A percentile compares a stretch with the other conserved stretches of the same genome.
These are phyloP conservation scores for Telenomus remus DNA, from an alignment of 1,140 invertebrate genomes.

Conservation along the genomic window DNA sequence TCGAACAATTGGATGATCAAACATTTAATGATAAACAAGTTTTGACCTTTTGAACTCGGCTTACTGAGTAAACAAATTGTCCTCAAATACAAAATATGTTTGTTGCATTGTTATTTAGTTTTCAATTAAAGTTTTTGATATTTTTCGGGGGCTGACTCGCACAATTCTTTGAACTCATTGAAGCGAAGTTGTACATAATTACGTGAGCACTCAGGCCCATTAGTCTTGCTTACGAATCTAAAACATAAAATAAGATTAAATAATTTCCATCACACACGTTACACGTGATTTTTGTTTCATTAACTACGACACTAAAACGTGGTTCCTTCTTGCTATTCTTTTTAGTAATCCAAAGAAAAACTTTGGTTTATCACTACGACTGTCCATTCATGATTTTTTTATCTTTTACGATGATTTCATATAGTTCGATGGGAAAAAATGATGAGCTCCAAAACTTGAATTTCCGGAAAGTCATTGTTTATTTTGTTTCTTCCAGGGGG, in stretches of 20 bases:
- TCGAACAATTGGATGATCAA: too few species aligned
- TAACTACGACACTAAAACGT: constrained; percentile 26
- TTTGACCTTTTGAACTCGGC: too few species aligned
- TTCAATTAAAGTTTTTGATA: too few species aligned
- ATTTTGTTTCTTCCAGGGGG: too few species aligned
- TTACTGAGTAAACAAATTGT: too few species aligned
- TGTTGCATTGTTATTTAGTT: too few species aligned
- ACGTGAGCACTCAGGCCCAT: constrained; percentile 12
- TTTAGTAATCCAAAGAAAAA: constrained; percentile 10
- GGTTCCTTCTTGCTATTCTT: constrained; percentile 12
- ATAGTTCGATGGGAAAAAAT: too few species aligned
- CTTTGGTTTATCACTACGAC: constrained; percentile 11
- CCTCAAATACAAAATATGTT: too few species aligned
- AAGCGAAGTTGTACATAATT: constrained; percentile 30
- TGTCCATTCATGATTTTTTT: constrained; percentile 27
- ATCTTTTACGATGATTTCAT: not conserved
- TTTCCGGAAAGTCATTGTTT: too few species aligned
- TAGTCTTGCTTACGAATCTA: constrained; percentile 20
- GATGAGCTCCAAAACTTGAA: too few species aligned
- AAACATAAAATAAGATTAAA: constrained; percentile 46
- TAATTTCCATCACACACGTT: constrained; percentile 34
- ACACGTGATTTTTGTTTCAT: constrained; percentile 42
- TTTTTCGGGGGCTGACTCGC: too few species aligned
- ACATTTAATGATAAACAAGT: too few species aligned
- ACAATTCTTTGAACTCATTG: constrained; percentile 16